These are phyloP conservation scores for Sminthurinus aureus DNA, from an alignment of 2,888 invertebrate genomes.

Conservation along the genomic window DNA sequence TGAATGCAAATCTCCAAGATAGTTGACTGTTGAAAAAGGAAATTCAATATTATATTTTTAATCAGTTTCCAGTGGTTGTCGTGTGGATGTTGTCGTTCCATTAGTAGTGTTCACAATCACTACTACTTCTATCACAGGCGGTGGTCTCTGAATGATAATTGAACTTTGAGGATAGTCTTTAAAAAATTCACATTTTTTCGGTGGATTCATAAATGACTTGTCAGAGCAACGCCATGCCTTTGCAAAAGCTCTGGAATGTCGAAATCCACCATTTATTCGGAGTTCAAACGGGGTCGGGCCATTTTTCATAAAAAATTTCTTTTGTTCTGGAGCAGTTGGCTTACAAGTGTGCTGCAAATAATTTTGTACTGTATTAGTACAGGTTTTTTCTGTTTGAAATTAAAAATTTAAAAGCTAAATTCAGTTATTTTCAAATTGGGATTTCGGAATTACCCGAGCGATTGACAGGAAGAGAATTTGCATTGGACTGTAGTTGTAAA, in stretches of 20 bases:
- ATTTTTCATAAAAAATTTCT: neutral
- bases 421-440: neutral
- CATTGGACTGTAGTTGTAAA: constrained; percentile 37
- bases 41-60: too few species aligned
- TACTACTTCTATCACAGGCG: too few species aligned
- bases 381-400: too few species aligned
- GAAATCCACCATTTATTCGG: constrained; percentile 44
- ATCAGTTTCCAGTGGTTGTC: too few species aligned
- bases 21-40: too few species aligned
- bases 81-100: too few species aligned
- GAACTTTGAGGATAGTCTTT: neutral
- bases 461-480: constrained; percentile 42
- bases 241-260: constrained; percentile 36
- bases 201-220: constrained; percentile 42
- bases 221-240: constrained; percentile 43
- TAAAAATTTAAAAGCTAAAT: neutral
- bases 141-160: too few species aligned
- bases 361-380: neutral
- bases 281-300: constrained; percentile 43
- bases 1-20: too few species aligned
- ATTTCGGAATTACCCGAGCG: constrained; percentile 35
- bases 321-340: neutral
- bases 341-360: constrained; percentile 17
- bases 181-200: constrained; percentile 42
- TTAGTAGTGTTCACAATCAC: too few species aligned